Base-by-base conservation (phyloP, 2,113 vertebrate genomes). In the Micromys minutus region DNA sequence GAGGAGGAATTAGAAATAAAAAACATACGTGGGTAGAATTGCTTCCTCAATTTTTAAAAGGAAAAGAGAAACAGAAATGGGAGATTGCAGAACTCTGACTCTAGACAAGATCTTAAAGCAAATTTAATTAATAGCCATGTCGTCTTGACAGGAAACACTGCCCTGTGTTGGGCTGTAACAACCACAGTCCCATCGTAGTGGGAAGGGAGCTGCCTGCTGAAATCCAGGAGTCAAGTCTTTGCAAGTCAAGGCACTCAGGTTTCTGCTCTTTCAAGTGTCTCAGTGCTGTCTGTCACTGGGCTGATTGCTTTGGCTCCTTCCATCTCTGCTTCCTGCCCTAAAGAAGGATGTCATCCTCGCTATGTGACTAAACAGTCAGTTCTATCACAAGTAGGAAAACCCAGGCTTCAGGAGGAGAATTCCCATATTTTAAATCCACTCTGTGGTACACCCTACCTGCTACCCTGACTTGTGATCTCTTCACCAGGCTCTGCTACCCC, bases 391-490 rank as follows among this genome's bases (percentile, higher is more conserved):
- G 63, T 2, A 1, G 34, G 52, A 61, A 72, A 67, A 45, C 0
- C 39, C 69, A 71, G n/a, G 9, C 12, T 55, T 42, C 24, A 31
- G 10, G 85, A 94, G 42, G 63, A 15, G 81, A 83, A 34, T 21
- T 50, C 31, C 22, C 16, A 7, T 1, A 9, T 80, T 79, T 65
- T 74, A n/a, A 42, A 22, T 39, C n/a, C 12, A 26, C 13, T 24
- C 57, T 17, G 10, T 50, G 96, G 47, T 0, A 63, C 12, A 29
- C 13, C 52, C 63, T 87, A 7, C 34, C 39, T 13, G 7, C 2
- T 24, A 42, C 31, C 61, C 16, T 3, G 21, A 36, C 34, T 91
- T 15, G 0, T 3, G 63, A 57, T 5, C 36, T 3, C 0, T 0
- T 45, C 81, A 39, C 92, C 87, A 50, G 21, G 1, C 29, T 59